Evolutionary conservation across 2,888 invertebrate genomes (phyloP).

Genomic region (Geotrupes spiniger): DNA sequence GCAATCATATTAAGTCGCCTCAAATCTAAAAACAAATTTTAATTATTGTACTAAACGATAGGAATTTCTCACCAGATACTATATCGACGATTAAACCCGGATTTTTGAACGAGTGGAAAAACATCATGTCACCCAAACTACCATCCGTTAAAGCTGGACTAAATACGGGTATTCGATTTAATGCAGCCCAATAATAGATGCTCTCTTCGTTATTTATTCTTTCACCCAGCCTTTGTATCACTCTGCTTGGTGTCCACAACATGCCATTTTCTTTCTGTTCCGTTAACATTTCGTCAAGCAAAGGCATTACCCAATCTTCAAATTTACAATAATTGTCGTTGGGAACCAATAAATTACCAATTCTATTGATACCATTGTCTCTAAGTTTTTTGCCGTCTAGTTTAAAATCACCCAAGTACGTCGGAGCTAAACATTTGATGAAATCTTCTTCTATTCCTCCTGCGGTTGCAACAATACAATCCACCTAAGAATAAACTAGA

Average conservation of each 20-base stretch:
- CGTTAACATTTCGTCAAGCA: constrained; percentile 83
- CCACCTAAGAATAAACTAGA: constrained; percentile 61
- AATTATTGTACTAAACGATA: background rate
- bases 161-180: constrained; percentile 95
- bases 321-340: constrained; percentile 98
- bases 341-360: constrained; percentile 91
- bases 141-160: constrained; percentile 98
- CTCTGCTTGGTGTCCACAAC: constrained; percentile 90
- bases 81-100: constrained; percentile 94
- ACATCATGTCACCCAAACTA: constrained; percentile 96
- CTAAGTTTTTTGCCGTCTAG: constrained; percentile 77
- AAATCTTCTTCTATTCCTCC: constrained; percentile 99
- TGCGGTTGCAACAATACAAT: constrained; percentile 95
- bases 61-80: constrained; percentile 63
- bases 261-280: constrained; percentile 76
- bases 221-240: constrained; percentile 81
- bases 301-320: constrained; percentile 96
- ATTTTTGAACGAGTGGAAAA: constrained; percentile 91
- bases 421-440: constrained; percentile 96
- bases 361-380: constrained; percentile 79
- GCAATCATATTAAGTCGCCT: constrained; percentile 89
- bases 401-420: constrained; percentile 88
- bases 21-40: constrained; percentile 61
- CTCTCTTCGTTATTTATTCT: constrained; percentile 88
- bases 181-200: constrained; percentile 96